Conservation (phyloP, 2,113 vertebrate species). For the Chamaea fasciata region DNA sequence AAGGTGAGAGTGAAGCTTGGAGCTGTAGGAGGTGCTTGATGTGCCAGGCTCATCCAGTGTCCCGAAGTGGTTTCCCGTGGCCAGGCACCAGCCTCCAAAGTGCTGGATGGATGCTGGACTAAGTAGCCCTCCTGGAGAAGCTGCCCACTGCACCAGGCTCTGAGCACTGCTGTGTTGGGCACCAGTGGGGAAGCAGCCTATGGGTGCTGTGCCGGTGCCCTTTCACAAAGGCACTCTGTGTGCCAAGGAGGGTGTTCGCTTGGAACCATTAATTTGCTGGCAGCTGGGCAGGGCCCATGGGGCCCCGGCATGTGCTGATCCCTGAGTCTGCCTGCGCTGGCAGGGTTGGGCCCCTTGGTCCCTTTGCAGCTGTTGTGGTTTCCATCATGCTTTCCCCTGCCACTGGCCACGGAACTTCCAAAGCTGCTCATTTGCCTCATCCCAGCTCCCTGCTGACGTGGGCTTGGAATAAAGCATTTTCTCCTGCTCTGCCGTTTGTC, state of each 20-base stretch:
- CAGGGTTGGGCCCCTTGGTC: not conserved
- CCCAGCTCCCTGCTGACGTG: not conserved
- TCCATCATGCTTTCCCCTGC: not conserved
- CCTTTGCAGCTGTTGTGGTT: not conserved
- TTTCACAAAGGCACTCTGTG: not conserved
- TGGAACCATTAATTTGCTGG: constrained; percentile 9
- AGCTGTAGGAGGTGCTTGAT: not conserved
- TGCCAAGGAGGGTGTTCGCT: not conserved
- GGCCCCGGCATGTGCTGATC: not conserved
- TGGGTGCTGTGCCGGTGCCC: not conserved
- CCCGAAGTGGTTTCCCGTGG: not conserved
- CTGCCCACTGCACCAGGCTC: not conserved
- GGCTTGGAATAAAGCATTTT: not conserved
- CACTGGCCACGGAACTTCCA: not conserved
- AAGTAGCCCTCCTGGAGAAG: not conserved
- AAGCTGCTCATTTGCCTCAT: not conserved
- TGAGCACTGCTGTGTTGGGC: not conserved
- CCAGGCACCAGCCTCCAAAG: not conserved
- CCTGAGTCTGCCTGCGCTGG: not conserved
- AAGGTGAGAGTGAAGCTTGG: not conserved
- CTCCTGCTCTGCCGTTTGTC: not conserved
- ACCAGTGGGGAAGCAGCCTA: not conserved
- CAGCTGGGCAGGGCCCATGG: not conserved
- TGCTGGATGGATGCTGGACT: not conserved
- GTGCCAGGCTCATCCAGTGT: not conserved